Percentiles rank a stretch among this genome's conserved stretches.
Conservation (phyloP, 2,888 invertebrate species). For the Patella caerulea region DNA sequence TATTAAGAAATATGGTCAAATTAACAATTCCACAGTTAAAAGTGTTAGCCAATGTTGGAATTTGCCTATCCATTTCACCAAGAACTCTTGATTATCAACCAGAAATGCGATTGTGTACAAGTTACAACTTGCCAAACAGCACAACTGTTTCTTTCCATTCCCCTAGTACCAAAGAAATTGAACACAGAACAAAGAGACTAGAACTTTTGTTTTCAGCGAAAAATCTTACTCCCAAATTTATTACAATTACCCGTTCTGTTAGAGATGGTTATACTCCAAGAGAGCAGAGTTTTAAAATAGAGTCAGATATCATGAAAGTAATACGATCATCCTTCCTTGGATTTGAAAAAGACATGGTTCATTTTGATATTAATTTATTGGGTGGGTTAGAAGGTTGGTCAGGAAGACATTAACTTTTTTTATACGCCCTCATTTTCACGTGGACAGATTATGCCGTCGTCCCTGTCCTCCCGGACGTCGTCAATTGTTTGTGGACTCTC, state of each 20-base stretch:
- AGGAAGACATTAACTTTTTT: slow-evolving; percentile 16
- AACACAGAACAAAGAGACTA: slow-evolving; percentile 36
- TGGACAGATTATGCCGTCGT: too few species aligned
- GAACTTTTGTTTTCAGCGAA: slow-evolving; percentile 40
- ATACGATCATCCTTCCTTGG: slow-evolving; percentile 37
- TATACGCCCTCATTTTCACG: too few species aligned
- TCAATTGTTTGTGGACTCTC: too few species aligned
- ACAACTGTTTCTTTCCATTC: slow-evolving; percentile 45
- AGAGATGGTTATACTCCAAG: slow-evolving; percentile 66
- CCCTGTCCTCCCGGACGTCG: too few species aligned
- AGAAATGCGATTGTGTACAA: slow-evolving; percentile 43
- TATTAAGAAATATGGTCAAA: slow-evolving; percentile 32
- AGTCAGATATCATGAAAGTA: slow-evolving; percentile 44
- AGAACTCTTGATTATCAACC: slow-evolving; percentile 35
- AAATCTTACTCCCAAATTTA: slow-evolving; percentile 37
- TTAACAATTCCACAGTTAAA: slow-evolving; percentile 45
- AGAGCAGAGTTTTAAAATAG: slow-evolving; percentile 48
- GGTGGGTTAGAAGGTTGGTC: slow-evolving; percentile 60
- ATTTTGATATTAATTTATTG: slow-evolving; percentile 57
- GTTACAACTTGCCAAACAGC: slow-evolving; percentile 49
- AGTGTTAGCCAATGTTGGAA: slow-evolving; percentile 45
- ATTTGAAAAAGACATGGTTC: slow-evolving; percentile 33
- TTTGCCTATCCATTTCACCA: slow-evolving; percentile 52
- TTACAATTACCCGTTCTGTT: slow-evolving; percentile 63
- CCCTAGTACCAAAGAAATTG: slow-evolving; percentile 43